phyloP scores from a whole-genome alignment of 92 coral and sea anemone species.

The Zoanthus sansibaricus region DNA sequence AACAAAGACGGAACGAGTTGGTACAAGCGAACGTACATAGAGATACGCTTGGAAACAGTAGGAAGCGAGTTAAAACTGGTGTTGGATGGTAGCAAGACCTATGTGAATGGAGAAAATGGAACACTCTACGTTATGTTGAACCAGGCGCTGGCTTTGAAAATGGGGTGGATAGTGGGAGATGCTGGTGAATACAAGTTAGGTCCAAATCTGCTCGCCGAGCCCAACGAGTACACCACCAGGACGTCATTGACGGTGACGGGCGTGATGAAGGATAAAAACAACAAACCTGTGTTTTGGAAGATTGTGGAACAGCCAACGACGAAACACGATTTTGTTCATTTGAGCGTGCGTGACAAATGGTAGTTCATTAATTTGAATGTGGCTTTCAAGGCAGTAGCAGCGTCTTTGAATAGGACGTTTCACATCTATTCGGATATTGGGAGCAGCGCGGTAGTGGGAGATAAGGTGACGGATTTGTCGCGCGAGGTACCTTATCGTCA shows the following conservation, averaged over 20 bases:
- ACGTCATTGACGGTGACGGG: background rate
- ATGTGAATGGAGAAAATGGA: too few species aligned
- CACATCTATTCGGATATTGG: background rate
- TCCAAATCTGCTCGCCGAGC: background rate
- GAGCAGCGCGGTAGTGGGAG: background rate
- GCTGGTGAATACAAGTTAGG: background rate
- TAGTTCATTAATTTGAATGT: background rate
- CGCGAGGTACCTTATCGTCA: constrained; percentile 4
- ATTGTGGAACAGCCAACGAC: background rate
- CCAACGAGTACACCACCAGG: too few species aligned
- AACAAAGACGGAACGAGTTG: too few species aligned
- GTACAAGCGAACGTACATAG: too few species aligned
- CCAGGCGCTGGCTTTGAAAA: background rate
- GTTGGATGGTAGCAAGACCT: too few species aligned
- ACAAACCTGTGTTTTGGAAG: too few species aligned
- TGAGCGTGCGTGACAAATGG: background rate
- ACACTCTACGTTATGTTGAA: too few species aligned
- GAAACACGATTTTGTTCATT: background rate
- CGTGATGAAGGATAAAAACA: too few species aligned
- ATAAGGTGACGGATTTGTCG: background rate
- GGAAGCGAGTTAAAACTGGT: too few species aligned
- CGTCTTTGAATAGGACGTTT: background rate
- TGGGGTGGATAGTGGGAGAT: background rate
- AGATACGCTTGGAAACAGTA: too few species aligned
- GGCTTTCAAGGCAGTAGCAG: background rate